Evolutionary conservation across 2,888 invertebrate species (phyloP).

Genomic region (Altica lythri): DNA sequence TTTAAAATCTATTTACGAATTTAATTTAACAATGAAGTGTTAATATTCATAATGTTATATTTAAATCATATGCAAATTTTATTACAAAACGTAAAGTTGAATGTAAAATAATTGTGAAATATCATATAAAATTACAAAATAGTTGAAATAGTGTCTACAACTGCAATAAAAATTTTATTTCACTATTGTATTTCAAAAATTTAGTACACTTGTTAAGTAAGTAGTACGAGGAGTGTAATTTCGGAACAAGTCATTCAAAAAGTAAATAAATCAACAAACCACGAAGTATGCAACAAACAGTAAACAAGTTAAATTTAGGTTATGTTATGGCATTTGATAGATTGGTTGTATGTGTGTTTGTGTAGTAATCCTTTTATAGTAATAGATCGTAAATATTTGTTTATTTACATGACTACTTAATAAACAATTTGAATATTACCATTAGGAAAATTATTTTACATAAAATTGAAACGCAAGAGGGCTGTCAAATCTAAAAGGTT

Average conservation of each 20-base stretch:
- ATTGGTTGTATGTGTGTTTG: constrained; percentile 14
- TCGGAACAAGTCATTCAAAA: constrained; percentile 16
- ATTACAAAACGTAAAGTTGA: constrained; percentile 12
- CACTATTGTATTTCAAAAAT: background rate
- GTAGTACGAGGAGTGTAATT: background rate
- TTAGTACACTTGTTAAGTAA: background rate
- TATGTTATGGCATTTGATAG: constrained; percentile 35
- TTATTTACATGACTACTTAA: constrained; percentile 35
- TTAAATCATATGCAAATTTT: constrained; percentile 24
- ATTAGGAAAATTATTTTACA: constrained; percentile 11
- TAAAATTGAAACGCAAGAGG: constrained; percentile 5
- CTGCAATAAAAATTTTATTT: too few species aligned
- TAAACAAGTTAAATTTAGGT: constrained; percentile 33
- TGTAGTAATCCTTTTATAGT: constrained; percentile 43
- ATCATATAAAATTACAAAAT: constrained; percentile 1
- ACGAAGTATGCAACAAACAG: constrained; percentile 26
- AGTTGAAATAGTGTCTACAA: background rate
- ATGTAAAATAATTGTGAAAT: constrained; percentile 1
- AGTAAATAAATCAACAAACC: constrained; percentile 34
- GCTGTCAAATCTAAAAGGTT: constrained; percentile 25
- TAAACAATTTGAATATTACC: constrained; percentile 19
- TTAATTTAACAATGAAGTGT: constrained; percentile 9
- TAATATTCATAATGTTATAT: constrained; percentile 20
- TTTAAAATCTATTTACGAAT: too few species aligned
- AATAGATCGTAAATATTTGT: constrained; percentile 42